Evolutionary conservation across 2,888 invertebrate genomes (phyloP).

Genomic region (Trilocha varians): DNA sequence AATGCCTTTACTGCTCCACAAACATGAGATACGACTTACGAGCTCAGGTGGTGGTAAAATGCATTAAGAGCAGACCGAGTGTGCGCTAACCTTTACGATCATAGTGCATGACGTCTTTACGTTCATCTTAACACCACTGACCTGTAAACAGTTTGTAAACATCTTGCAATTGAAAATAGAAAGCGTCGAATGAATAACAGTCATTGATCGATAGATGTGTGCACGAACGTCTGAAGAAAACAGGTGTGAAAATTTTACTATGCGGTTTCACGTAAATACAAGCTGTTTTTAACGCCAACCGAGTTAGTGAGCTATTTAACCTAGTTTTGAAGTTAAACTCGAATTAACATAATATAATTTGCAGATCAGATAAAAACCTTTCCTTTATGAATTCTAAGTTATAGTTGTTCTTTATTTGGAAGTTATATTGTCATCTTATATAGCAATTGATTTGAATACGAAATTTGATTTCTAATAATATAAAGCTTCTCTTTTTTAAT

Average conservation of each 20-base stretch:
- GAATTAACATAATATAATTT: too few species aligned
- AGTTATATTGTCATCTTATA: too few species aligned
- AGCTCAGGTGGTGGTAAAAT: too few species aligned
- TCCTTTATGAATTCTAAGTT: too few species aligned
- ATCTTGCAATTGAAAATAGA: constrained; percentile 1
- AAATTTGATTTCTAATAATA: too few species aligned
- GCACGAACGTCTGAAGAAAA: neutral
- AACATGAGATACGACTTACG: too few species aligned
- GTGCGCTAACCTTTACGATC: neutral
- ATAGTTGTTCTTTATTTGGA: too few species aligned
- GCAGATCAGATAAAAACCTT: too few species aligned
- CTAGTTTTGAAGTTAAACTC: neutral
- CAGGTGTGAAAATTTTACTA: neutral
- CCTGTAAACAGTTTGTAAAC: constrained; percentile 3
- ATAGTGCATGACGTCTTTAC: neutral
- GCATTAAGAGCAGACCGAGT: too few species aligned
- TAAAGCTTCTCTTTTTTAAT: too few species aligned
- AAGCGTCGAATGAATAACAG: neutral
- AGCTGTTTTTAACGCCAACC: neutral
- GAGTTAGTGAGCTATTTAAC: neutral
- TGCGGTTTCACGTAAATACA: neutral
- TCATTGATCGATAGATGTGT: neutral
- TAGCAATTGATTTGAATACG: too few species aligned
- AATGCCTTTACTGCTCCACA: too few species aligned
- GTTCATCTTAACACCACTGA: neutral